phyloP scores from a whole-genome alignment of 2,113 vertebrate species.

The Rhabdornis inornatus region DNA sequence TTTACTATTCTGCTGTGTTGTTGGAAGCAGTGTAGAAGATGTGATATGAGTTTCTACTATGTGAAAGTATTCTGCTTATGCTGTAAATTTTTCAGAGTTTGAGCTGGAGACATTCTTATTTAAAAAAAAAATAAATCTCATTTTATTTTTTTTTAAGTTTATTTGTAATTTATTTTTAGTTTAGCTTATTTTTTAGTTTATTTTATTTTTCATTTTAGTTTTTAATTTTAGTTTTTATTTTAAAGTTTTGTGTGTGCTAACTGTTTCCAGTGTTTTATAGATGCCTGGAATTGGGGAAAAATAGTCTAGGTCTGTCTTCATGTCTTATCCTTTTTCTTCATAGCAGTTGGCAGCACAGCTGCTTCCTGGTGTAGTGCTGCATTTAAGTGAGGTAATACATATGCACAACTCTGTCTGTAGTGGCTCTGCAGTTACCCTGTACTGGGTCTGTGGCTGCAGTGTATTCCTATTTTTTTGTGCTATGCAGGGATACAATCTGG shows the following conservation, averaged over 20 bases:
- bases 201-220: neutral
- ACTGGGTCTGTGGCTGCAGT: neutral
- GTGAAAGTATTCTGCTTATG: neutral
- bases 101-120: neutral
- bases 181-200: neutral
- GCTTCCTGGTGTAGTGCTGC: neutral
- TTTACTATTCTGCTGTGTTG: neutral
- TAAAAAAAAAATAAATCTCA: accelerated
- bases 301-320: neutral
- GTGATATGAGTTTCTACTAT: neutral
- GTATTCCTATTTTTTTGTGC: neutral
- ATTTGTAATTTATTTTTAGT: neutral
- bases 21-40: neutral
- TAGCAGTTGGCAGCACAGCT: neutral
- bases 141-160: neutral
- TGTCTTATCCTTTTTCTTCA: neutral
- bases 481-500: accelerated
- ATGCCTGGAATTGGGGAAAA: neutral
- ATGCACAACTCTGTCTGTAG: neutral
- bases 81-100: neutral
- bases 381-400: neutral
- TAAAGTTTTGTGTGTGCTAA: neutral
- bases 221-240: neutral
- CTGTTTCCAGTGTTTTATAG: neutral
- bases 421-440: neutral